phyloP scores from a whole-genome alignment of 2,113 vertebrate genomes.

The Salminus brasiliensis region DNA sequence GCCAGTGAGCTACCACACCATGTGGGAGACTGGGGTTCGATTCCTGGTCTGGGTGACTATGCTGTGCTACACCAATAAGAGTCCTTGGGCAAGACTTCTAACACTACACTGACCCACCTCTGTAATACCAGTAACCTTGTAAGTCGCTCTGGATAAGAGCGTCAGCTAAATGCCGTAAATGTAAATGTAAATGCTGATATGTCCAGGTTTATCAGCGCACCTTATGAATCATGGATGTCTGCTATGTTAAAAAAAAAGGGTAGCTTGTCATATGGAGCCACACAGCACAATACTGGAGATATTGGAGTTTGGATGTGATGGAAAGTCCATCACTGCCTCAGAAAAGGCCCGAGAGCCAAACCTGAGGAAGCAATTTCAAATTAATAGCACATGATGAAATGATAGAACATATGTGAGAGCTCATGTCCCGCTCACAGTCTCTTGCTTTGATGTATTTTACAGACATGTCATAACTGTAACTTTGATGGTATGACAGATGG shows the following conservation, averaged over 20 bases:
- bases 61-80: too few species aligned
- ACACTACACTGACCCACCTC: too few species aligned
- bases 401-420: constrained; percentile 16
- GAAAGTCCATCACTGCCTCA: neutral
- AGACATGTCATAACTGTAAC: neutral
- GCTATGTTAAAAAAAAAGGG: neutral
- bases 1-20: too few species aligned
- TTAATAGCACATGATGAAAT: constrained; percentile 52
- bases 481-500: neutral
- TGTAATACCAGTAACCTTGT: too few species aligned
- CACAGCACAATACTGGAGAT: neutral
- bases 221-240: constrained; percentile 6
- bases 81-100: too few species aligned
- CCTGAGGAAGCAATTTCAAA: constrained; percentile 31
- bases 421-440: neutral
- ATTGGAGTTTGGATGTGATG: neutral
- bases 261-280: neutral
- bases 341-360: neutral
- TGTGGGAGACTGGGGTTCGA: too few species aligned
- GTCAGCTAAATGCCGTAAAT: too few species aligned
- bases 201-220: neutral
- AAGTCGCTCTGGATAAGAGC: too few species aligned
- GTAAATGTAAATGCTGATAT: too few species aligned
- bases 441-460: constrained; percentile 36
- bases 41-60: too few species aligned